These are phyloP conservation scores for Anadara kagoshimensis DNA, from an alignment of 1,140 invertebrate species.

Conservation along the genomic window DNA sequence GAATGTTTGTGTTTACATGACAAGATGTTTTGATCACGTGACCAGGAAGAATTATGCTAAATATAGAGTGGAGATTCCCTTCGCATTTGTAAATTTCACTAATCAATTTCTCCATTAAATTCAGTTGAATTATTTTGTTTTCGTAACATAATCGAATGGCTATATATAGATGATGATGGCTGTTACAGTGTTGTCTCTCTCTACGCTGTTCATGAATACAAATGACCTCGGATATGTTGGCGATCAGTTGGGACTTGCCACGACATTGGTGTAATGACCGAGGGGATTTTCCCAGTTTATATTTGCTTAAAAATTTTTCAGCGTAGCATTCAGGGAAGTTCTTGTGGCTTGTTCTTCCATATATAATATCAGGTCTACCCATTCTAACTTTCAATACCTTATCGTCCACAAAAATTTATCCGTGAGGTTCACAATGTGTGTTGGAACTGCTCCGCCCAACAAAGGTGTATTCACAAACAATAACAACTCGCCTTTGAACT, in stretches of 20 bases:
- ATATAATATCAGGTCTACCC: too few relatives aligned
- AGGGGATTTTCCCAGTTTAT: constrained; percentile 29
- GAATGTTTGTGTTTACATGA: constrained; percentile 31
- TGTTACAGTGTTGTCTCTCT: constrained; percentile 20
- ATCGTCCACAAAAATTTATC: too few relatives aligned
- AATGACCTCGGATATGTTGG: not conserved
- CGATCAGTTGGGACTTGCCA: constrained; percentile 23
- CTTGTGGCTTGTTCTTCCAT: not conserved
- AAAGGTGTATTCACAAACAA: too few relatives aligned
- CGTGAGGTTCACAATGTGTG: too few relatives aligned
- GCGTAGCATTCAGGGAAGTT: constrained; percentile 7
- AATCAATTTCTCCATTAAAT: constrained; percentile 33
- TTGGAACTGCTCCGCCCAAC: too few relatives aligned
- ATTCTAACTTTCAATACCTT: too few relatives aligned
- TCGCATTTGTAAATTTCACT: constrained; percentile 49
- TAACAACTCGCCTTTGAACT: too few relatives aligned
- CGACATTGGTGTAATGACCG: constrained; percentile 17
- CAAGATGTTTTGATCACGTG: constrained; percentile 27
- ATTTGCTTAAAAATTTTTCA: constrained; percentile 19
- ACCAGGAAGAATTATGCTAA: constrained; percentile 47
- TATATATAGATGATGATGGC: constrained; percentile 42
- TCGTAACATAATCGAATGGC: constrained; percentile 43
- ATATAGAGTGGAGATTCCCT: constrained; percentile 50
- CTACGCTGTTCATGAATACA: constrained; percentile 4
- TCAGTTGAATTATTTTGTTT: constrained; percentile 20